Conservation (phyloP, 2,113 vertebrate genomes). For the Bolborhynchus lineola region DNA sequence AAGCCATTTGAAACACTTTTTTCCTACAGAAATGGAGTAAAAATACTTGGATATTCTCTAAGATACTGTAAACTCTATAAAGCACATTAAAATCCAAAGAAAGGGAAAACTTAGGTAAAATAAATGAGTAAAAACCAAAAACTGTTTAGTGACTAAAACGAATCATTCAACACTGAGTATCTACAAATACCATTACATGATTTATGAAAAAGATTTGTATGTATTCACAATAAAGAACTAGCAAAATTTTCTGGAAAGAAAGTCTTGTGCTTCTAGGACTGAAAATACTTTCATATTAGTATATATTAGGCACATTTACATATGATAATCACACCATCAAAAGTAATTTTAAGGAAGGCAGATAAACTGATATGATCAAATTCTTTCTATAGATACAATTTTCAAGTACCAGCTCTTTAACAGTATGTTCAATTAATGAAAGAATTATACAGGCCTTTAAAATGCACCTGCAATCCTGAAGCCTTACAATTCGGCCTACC, state of each 20-base stretch:
- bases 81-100: not conserved
- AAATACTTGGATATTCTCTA: not conserved
- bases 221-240: not conserved
- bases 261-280: conserved; percentile 10
- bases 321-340: not conserved
- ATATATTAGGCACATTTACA: conserved; percentile 23
- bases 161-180: not conserved
- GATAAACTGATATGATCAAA: not conserved
- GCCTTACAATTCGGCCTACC: conserved; percentile 69
- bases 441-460: conserved; percentile 45
- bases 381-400: conserved; percentile 28
- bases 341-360: conserved; percentile 18
- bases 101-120: not conserved
- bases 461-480: conserved; percentile 49
- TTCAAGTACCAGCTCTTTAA: conserved; percentile 69
- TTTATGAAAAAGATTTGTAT: not conserved
- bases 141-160: not conserved
- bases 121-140: conserved; percentile 10
- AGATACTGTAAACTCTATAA: not conserved
- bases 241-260: not conserved
- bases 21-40: not conserved
- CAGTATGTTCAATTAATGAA: conserved; percentile 36
- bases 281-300: conserved; percentile 4
- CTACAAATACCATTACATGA: conserved; percentile 8
- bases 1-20: not conserved